Conservation (phyloP, 2,888 invertebrate genomes). For the Cistogaster globosa region DNA sequence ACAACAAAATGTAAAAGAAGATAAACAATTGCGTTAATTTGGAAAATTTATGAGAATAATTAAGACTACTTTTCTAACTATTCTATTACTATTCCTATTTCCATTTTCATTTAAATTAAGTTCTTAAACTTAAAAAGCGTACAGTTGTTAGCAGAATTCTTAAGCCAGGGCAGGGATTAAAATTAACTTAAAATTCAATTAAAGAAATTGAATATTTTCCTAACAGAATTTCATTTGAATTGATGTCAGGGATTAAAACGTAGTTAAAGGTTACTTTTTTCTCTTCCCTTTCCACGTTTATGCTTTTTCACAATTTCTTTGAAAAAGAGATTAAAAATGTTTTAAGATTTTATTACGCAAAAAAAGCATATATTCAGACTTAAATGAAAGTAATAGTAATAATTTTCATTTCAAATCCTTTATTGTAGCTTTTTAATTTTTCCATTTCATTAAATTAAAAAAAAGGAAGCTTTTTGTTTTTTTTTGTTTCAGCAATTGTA, state of each 20-base stretch:
- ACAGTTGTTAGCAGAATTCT: not conserved
- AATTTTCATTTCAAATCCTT: conserved; percentile 45
- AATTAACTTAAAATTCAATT: conserved; percentile 62
- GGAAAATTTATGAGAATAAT: conserved; percentile 39
- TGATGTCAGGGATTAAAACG: conserved; percentile 40
- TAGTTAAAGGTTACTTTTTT: conserved; percentile 23
- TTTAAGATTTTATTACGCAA: conserved; percentile 21
- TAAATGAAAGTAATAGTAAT: conserved; percentile 43
- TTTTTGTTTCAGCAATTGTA: conserved; percentile 31
- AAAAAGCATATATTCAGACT: conserved; percentile 15
- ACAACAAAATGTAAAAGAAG: not conserved
- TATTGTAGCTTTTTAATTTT: conserved; percentile 52
- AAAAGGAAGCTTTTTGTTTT: conserved; percentile 27
- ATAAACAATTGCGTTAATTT: conserved; percentile 48
- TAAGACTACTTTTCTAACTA: not conserved
- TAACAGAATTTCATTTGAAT: conserved; percentile 14
- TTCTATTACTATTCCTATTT: not conserved
- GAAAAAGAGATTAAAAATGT: conserved; percentile 1
- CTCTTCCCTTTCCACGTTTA: not conserved
- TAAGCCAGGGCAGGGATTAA: conserved; percentile 37
- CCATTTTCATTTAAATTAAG: conserved; percentile 9
- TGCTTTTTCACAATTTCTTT: not conserved
- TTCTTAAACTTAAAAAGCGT: conserved; percentile 33
- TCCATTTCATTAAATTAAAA: conserved; percentile 64
- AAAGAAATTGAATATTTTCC: conserved; percentile 25